These are phyloP conservation scores for Beaufortia kweichowensis DNA, from an alignment of 2,113 vertebrate species.

Conservation along the genomic window DNA sequence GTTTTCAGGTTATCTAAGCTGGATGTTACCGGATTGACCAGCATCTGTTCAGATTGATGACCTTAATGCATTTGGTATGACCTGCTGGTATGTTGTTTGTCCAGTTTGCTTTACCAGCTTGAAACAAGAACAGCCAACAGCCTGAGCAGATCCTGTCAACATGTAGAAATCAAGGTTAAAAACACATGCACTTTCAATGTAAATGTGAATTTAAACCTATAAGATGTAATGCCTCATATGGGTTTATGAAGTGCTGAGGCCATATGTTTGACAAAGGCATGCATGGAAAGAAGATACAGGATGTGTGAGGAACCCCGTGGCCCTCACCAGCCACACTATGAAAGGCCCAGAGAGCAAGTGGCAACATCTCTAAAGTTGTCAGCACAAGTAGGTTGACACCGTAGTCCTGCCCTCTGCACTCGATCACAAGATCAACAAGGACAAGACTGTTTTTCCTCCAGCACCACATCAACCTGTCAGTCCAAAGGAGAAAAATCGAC, in stretches of 20 bases:
- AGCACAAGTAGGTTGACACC: constrained; percentile 73
- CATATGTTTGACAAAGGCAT: constrained; percentile 38
- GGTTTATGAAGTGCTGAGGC: background rate
- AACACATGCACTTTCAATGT: background rate
- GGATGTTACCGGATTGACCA: no score
- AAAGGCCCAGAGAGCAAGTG: constrained; percentile 64
- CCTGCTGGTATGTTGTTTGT: no score
- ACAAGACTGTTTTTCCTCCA: constrained; percentile 66
- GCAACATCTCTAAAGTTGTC: constrained; percentile 77
- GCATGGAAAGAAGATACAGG: constrained; percentile 57
- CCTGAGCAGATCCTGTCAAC: no score
- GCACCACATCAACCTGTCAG: constrained; percentile 62
- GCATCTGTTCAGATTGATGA: no score
- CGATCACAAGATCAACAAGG: constrained; percentile 73
- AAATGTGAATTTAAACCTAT: background rate
- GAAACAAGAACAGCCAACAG: no score
- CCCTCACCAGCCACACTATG: constrained; percentile 46
- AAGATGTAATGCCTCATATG: background rate
- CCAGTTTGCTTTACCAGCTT: no score
- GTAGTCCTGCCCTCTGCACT: constrained; percentile 71
- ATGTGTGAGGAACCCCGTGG: constrained; percentile 56
- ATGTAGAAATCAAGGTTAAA: no score
- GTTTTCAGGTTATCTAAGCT: no score
- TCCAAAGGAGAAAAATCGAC: constrained; percentile 45
- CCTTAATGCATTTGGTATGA: no score